Base-by-base conservation (phyloP, 2,113 vertebrate genomes). In the Baryphthengus martii region DNA sequence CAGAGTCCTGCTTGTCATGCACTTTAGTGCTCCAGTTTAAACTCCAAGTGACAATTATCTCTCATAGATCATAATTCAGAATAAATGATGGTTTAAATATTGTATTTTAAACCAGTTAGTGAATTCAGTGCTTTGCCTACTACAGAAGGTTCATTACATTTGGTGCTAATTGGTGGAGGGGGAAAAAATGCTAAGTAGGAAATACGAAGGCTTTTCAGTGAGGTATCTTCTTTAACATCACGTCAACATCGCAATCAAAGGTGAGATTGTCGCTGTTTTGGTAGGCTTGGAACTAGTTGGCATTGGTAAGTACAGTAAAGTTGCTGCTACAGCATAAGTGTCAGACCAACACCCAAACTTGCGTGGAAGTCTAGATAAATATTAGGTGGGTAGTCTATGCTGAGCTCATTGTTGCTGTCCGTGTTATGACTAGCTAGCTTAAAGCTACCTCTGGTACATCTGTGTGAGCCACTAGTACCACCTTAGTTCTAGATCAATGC, bases 391-490 rank as follows among this genome's bases (percentile, higher is more conserved):
- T 49, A 24, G 5, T 45, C 39, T 65, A 17, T 26, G 19, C 26
- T n/a, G n/a, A 86, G 67, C 45, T 70, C 12, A 11, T 74, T 40
- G 50, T 25, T 65, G 12, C 35, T 28, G 21, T n/a, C 50, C 25
- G 3, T 55, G 18, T 49, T 29, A 3, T 49, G 50, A 23, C 35
- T 65, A 18, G 25, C 23, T 29, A 49, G 49, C 17, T 59, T 79
- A 82, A 72, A 93, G 29, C 42, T 80, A 35, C 20, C 39, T 74
- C 33, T 61, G 25, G 16, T 45, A 68, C 42, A n/a, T 47, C 9
- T 35, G 2, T 0, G 2, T 49, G 44, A 82, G 16, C 65, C 44
- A 45, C 33, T 9, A 31, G 1, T 61, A 56, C 18, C 18, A 7
- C 29, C 45, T 79, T 35, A 40, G 37, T 21, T 70, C 63, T 52